phyloP scores from a whole-genome alignment of 2,888 invertebrate genomes.

The Trichogramma dendrolimi region DNA sequence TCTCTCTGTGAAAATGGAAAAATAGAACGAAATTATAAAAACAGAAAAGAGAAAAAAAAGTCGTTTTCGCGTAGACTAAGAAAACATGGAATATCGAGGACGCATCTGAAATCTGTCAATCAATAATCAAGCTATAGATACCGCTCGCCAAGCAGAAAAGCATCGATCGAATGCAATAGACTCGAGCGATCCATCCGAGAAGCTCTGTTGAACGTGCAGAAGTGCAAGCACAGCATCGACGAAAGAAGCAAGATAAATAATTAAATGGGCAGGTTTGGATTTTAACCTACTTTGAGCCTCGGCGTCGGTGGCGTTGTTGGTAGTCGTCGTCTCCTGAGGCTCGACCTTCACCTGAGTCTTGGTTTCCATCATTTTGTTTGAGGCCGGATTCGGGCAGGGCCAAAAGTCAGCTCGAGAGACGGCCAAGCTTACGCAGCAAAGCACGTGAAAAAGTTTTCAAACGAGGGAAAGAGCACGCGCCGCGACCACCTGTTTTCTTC shows the following conservation, averaged over 20 bases:
- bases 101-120: no score
- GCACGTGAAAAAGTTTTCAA: no score
- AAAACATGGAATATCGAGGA: neutral
- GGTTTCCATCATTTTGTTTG: constrained; percentile 16
- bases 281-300: constrained; percentile 30
- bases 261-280: neutral
- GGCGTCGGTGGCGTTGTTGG: constrained; percentile 7
- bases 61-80: neutral
- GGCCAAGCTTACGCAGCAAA: no score
- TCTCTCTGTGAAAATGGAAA: constrained; percentile 12
- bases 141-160: no score
- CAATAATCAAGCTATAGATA: no score
- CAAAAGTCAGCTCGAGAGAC: no score
- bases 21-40: neutral
- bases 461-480: no score
- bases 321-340: constrained; percentile 12
- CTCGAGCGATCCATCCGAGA: no score
- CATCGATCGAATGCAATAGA: no score
- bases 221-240: no score
- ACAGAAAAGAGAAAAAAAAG: neutral
- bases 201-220: no score
- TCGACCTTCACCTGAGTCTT: constrained; percentile 25
- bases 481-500: constrained; percentile 25
- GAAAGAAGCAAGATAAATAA: neutral
- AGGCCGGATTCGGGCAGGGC: no score